Conservation (phyloP, 2,113 vertebrate species). For the Corythaixoides concolor region DNA sequence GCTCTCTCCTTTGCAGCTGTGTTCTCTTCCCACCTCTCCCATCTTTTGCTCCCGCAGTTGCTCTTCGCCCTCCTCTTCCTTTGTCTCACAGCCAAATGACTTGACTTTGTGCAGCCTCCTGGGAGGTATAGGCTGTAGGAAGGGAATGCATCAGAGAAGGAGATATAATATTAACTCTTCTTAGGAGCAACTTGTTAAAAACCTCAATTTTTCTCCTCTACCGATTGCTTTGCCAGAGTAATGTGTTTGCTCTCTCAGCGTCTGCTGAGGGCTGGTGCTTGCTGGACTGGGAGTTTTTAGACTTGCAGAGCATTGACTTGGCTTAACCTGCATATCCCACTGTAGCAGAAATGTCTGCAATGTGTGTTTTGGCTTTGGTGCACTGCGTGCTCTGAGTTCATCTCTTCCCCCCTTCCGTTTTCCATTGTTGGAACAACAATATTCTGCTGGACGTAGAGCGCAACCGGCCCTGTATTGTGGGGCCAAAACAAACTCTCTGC, state of each 20-base stretch:
- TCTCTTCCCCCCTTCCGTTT: slow-evolving; percentile 41
- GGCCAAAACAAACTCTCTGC: slow-evolving; percentile 46
- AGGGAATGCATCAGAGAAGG: neutral
- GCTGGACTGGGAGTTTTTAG: neutral
- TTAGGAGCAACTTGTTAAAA: neutral
- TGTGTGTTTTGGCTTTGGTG: slow-evolving; percentile 34
- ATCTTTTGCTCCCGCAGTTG: neutral
- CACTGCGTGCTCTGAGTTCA: neutral
- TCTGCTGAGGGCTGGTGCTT: neutral
- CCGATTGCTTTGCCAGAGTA: neutral
- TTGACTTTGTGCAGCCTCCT: neutral
- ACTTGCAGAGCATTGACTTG: neutral
- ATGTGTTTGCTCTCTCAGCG: neutral
- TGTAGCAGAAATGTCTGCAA: neutral
- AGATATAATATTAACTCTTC: neutral
- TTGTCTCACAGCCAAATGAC: neutral
- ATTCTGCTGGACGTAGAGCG: neutral
- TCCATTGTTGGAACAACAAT: slow-evolving; percentile 54
- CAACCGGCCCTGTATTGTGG: neutral
- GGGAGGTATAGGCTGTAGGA: neutral
- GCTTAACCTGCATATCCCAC: neutral
- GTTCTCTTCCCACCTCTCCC: neutral
- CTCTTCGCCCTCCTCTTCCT: slow-evolving; percentile 10
- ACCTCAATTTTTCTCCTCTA: neutral
- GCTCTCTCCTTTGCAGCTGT: rapidly evolving